Conservation (phyloP, 1,140 invertebrate genomes). For the Gonioctena quinquepunctata region DNA sequence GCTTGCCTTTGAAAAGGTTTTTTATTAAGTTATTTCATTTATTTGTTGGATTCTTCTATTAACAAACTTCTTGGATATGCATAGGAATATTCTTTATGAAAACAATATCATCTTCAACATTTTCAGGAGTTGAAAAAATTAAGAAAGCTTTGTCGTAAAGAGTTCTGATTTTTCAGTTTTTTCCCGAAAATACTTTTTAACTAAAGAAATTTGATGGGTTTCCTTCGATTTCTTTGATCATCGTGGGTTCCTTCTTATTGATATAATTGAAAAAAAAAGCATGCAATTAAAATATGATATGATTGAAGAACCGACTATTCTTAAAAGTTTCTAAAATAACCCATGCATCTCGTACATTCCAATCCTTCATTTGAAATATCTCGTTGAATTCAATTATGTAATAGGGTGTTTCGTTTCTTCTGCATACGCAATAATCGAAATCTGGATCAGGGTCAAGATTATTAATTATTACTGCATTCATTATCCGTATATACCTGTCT, state of each 20-base stretch:
- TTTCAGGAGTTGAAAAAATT: no score
- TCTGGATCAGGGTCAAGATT: slow-evolving; percentile 4
- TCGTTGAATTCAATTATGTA: background rate
- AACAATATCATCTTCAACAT: no score
- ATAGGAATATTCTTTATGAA: no score
- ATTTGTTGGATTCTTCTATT: no score
- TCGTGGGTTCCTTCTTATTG: background rate
- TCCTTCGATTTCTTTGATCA: background rate
- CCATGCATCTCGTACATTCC: background rate
- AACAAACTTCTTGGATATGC: no score
- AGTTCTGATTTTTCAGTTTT: no score
- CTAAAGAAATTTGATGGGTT: no score
- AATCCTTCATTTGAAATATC: background rate
- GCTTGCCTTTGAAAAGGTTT: no score
- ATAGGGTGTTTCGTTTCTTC: background rate
- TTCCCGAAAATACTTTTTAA: background rate
- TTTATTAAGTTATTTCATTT: no score
- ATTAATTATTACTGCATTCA: background rate
- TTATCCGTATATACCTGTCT: background rate
- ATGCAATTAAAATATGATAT: background rate
- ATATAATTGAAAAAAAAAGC: no score
- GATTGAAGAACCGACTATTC: background rate
- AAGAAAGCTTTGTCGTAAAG: no score
- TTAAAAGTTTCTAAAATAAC: background rate
- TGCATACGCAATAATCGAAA: background rate